Conservation (phyloP, 2,113 vertebrate genomes). For the Nanger granti region DNA sequence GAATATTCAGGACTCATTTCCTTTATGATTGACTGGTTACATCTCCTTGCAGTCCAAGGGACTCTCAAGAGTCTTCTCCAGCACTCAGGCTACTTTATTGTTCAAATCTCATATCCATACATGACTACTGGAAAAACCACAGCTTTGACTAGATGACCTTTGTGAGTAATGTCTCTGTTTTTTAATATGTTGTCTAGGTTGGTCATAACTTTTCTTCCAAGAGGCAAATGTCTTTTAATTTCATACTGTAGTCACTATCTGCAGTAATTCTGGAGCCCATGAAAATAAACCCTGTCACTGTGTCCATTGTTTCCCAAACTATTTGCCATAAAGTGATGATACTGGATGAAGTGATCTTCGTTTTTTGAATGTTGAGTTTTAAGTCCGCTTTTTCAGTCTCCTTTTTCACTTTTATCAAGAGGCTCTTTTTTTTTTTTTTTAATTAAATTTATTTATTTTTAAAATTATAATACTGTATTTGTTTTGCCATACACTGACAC, state of each 20-base stretch:
- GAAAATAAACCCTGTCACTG: not conserved
- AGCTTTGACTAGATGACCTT: not conserved
- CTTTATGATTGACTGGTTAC: not conserved
- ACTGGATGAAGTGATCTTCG: not conserved
- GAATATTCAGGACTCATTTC: not conserved
- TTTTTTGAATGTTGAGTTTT: not conserved
- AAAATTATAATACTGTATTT: too few species aligned
- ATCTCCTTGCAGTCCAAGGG: not conserved
- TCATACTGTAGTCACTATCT: not conserved
- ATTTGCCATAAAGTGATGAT: not conserved
- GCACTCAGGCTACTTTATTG: not conserved
- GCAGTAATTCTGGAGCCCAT: not conserved
- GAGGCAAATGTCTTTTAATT: not conserved
- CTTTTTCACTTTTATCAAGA: not conserved
- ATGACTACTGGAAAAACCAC: not conserved
- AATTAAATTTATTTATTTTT: too few species aligned
- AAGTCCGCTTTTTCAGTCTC: not conserved
- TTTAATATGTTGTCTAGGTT: not conserved
- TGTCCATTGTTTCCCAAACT: not conserved
- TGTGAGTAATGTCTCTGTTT: not conserved
- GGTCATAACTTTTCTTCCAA: not conserved
- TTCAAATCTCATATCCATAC: not conserved
- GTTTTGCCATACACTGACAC: too few species aligned
- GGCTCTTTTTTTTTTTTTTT: too few species aligned
- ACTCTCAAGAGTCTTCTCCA: not conserved